Base-by-base conservation (phyloP, 2,797 vertebrate species). In the Mergus octosetaceus region DNA sequence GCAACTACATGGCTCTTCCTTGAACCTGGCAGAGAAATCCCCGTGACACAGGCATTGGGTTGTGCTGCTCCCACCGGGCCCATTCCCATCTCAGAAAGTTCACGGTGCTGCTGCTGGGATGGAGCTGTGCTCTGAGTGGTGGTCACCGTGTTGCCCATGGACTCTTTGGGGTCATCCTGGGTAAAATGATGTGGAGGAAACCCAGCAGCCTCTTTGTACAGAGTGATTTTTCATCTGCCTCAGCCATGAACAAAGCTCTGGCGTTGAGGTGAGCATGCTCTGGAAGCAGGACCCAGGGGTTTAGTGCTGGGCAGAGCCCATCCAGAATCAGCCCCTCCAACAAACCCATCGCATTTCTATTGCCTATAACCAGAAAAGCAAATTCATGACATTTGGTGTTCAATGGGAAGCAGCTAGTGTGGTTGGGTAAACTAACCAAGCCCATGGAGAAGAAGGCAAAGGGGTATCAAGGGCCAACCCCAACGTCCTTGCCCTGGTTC, bases 101-200 rank as follows among this genome's bases (percentile, higher is more conserved):
- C 13, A 0, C 6, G 58, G 38, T 28, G 22, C 34, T 77, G 61
- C 45, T 83, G 64, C 27, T 6, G 4, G 69, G 53, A 22, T 8
- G 21, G 43, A 66, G 45, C 17, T 60, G 34, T 56, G 75, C 71
- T 87, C 64, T 1, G 11, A 32, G 20, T 62, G 93, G 78, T 0
- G 0, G 21, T 54, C 43, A 22, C 9, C 0, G 0, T 3, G 0
- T 6, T 57, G 34, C 25, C 36, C 32, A 14, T 10, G 6, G 74
- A 19, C 38, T 10, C 47, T 77, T 24, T 85, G 72, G 64, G 32
- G 36, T 17, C 27, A 65, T 39, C 22, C 20, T 4, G 9, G 14
- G 45, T 61, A 4, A 54, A 90, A 62, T 1, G 14, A 11, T 66
- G 47, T 34, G 39, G 41, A 76, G 57, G 30, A 82, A 89, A 76